These are phyloP conservation scores for Drosophila sp. DNA, from an alignment of 1,140 invertebrate species.

Conservation along the genomic window DNA sequence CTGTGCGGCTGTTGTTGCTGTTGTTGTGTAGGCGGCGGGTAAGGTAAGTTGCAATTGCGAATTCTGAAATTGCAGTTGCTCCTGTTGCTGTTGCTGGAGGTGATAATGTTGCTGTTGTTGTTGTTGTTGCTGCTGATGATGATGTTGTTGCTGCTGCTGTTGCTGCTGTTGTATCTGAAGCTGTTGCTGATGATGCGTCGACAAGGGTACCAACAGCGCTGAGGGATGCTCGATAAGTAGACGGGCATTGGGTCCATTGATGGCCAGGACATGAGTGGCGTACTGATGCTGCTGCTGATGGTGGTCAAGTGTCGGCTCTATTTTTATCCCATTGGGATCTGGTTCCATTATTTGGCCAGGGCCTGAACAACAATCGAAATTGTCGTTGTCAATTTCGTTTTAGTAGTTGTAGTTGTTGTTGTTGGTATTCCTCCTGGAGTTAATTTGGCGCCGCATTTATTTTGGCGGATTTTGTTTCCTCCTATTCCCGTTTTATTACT, in stretches of 20 bases:
- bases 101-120: constrained; percentile 51
- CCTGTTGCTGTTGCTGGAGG: constrained; percentile 63
- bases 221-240: constrained; percentile 80
- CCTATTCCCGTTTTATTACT: constrained; percentile 8
- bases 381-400: constrained; percentile 53
- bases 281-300: constrained; percentile 72
- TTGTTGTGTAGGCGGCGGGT: constrained; percentile 43
- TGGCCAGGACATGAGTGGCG: constrained; percentile 77
- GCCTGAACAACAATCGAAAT: constrained; percentile 77
- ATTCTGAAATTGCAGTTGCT: constrained; percentile 60
- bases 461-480: constrained; percentile 32
- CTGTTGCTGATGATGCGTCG: constrained; percentile 73
- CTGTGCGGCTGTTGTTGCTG: constrained; percentile 64
- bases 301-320: constrained; percentile 81
- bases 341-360: constrained; percentile 81
- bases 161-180: constrained; percentile 68
- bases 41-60: constrained; percentile 60
- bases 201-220: constrained; percentile 76
- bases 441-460: constrained; percentile 22
- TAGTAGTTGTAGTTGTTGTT: constrained; percentile 29
- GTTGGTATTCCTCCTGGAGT: not conserved
- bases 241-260: constrained; percentile 80
- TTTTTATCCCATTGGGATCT: constrained; percentile 83
- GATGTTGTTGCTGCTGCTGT: constrained; percentile 60
- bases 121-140: constrained; percentile 49